Conservation (phyloP, 1,140 invertebrate genomes). For the Leguminivora glycinivorella region DNA sequence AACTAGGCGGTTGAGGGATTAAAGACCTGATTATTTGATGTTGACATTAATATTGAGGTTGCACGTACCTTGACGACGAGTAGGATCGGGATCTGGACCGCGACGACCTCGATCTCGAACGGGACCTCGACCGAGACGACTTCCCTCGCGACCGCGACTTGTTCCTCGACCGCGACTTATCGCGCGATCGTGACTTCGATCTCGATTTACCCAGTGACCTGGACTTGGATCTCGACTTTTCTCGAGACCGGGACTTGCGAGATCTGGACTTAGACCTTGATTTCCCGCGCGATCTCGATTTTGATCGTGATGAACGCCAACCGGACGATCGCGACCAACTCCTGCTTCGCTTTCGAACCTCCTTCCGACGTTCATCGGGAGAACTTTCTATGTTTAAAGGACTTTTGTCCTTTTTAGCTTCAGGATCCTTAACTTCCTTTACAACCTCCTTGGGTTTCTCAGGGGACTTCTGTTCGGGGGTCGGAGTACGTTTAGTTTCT, state of each 20-base stretch:
- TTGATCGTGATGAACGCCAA: constrained; percentile 55
- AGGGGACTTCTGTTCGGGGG: constrained; percentile 27
- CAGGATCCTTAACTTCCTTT: constrained; percentile 34
- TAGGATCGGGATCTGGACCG: constrained; percentile 64
- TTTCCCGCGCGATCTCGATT: constrained; percentile 43
- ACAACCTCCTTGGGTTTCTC: constrained; percentile 32
- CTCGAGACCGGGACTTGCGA: constrained; percentile 57
- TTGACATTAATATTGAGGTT: not conserved
- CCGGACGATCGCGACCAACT: constrained; percentile 62
- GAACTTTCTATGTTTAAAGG: constrained; percentile 55
- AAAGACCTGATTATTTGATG: too few species aligned
- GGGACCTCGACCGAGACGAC: constrained; percentile 68
- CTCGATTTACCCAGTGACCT: constrained; percentile 42
- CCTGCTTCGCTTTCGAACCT: constrained; percentile 44
- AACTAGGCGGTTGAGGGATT: too few species aligned
- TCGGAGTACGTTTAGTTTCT: not conserved
- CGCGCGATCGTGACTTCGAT: constrained; percentile 57
- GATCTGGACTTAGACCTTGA: constrained; percentile 31
- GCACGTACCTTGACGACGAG: constrained; percentile 70
- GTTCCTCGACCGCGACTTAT: constrained; percentile 71
- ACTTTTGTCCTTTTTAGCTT: constrained; percentile 47
- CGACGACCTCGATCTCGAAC: constrained; percentile 71
- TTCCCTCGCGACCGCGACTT: constrained; percentile 54
- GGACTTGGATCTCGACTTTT: constrained; percentile 53
- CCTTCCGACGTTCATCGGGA: constrained; percentile 41